Conservation (phyloP, 2,888 invertebrate species). For the Netelia virgata region DNA sequence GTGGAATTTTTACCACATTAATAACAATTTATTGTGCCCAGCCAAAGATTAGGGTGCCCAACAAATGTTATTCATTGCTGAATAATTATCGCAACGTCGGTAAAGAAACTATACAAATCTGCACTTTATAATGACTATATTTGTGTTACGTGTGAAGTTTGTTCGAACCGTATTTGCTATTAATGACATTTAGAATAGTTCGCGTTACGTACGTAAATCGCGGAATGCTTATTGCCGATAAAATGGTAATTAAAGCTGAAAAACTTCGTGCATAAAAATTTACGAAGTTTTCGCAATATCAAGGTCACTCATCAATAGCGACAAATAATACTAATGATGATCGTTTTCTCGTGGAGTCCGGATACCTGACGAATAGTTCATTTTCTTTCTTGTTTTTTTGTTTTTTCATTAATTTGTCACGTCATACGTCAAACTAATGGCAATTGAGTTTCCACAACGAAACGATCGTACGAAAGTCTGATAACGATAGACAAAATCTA, state of each 20-base stretch:
- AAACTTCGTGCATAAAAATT: conserved; percentile 39
- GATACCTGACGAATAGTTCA: neutral
- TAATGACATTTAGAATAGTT: conserved; percentile 13
- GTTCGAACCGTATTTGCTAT: conserved; percentile 9
- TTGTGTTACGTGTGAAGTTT: conserved; percentile 35
- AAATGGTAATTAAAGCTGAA: conserved; percentile 59
- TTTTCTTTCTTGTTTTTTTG: neutral
- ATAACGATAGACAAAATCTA: conserved; percentile 62
- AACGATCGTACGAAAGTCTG: conserved; percentile 60
- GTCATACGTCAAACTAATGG: conserved; percentile 61
- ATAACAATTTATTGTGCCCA: conserved; percentile 50
- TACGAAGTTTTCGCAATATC: conserved; percentile 49
- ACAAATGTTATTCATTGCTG: conserved; percentile 18
- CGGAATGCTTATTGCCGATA: conserved; percentile 60
- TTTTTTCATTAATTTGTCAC: conserved; percentile 66
- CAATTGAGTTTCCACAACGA: conserved; percentile 41
- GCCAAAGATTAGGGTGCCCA: conserved; percentile 33
- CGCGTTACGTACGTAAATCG: conserved; percentile 32
- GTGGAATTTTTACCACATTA: conserved; percentile 55
- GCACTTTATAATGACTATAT: conserved; percentile 28
- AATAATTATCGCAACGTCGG: conserved; percentile 8
- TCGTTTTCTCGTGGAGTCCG: conserved; percentile 4
- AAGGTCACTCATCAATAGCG: conserved; percentile 35
- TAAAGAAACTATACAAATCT: conserved; percentile 36
- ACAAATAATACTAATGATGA: conserved; percentile 59